Conservation (phyloP, 2,797 vertebrate species). For the Rhadinocentrus ornatus region DNA sequence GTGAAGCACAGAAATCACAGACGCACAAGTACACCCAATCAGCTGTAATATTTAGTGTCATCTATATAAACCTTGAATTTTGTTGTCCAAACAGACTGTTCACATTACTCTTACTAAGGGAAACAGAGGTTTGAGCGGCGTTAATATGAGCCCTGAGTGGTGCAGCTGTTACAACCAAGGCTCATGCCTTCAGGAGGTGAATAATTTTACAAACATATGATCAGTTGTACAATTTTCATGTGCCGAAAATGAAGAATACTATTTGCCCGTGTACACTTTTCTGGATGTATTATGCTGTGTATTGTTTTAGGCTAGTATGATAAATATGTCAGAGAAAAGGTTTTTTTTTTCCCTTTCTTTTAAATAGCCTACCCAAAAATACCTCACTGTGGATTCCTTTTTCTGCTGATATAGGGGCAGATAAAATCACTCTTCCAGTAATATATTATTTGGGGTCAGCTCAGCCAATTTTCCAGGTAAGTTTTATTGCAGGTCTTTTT, state of each 20-base stretch:
- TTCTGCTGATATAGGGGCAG: slow-evolving; percentile 43
- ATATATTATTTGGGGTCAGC: slow-evolving; percentile 5
- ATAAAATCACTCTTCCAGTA: slow-evolving; percentile 9
- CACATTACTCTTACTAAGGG: background rate
- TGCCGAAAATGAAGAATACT: slow-evolving; percentile 43
- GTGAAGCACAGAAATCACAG: slow-evolving; percentile 13
- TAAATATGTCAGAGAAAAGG: slow-evolving; percentile 21
- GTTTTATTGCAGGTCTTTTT: background rate
- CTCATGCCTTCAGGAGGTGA: slow-evolving; percentile 26
- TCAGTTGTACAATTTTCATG: slow-evolving; percentile 29
- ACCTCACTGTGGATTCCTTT: background rate
- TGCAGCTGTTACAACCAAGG: slow-evolving; percentile 13
- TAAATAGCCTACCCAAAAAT: slow-evolving; percentile 6
- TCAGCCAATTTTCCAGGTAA: background rate
- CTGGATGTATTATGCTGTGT: slow-evolving; percentile 6
- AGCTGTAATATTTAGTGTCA: slow-evolving; percentile 22
- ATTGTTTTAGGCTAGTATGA: slow-evolving; percentile 5
- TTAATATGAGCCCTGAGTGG: background rate
- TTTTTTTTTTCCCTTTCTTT: slow-evolving; percentile 1
- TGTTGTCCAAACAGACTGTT: background rate
- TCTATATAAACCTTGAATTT: slow-evolving; percentile 11
- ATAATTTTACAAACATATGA: slow-evolving; percentile 24
- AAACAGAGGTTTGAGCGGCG: background rate
- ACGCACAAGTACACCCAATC: slow-evolving; percentile 7
- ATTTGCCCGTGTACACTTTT: background rate